Evolutionary conservation across 2,113 vertebrate species (phyloP), one percentile per base, ranked within the genome.

Genomic region (Silurus asotus): DNA sequence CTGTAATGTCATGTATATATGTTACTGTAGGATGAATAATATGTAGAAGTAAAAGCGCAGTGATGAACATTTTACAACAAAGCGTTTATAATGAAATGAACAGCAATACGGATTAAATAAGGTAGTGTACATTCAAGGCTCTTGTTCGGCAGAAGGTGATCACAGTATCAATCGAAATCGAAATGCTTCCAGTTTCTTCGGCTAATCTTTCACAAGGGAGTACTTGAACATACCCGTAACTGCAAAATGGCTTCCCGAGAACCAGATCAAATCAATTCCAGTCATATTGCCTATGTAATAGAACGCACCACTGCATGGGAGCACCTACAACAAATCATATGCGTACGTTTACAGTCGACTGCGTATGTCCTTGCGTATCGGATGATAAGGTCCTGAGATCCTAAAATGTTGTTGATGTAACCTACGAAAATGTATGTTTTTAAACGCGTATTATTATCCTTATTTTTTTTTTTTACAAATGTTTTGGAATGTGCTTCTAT

Each of bases 191-290:
- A n/a, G 15, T 85, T 53, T 76, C 48, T 64, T 45, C 74, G 48
- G 9, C 62, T 49, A 81, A 61, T 11, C 37, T 62, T 81, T 74
- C 67, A 75, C 75, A 56, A 61, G 64, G 78, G 67, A 81, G 61
- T 28, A 20, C 45, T 45, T 1, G 14, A 81, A 70, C 77, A 28
- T 4, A 86, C 55, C 61, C 55, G n/a, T n/a, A 25, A 48, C 45
- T 61, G 20, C 49, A 48, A n/a, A 56, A 56, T 8, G 28, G 75
- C 61, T 48, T 28, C 51, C 37, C 10, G 9, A 56, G 49, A 56
- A 23, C 28, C 25, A 2, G 17, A 15, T 61, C 37, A 3, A 62
- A 59, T 56, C 23, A 13, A 28, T 53, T 82, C 53, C 25, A 23
- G 7, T 11, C 53, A 19, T 37, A 28, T n/a, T 48, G 80, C 6